phyloP scores from a whole-genome alignment of 2,113 vertebrate genomes.

The Oreotrochilus melanogaster region DNA sequence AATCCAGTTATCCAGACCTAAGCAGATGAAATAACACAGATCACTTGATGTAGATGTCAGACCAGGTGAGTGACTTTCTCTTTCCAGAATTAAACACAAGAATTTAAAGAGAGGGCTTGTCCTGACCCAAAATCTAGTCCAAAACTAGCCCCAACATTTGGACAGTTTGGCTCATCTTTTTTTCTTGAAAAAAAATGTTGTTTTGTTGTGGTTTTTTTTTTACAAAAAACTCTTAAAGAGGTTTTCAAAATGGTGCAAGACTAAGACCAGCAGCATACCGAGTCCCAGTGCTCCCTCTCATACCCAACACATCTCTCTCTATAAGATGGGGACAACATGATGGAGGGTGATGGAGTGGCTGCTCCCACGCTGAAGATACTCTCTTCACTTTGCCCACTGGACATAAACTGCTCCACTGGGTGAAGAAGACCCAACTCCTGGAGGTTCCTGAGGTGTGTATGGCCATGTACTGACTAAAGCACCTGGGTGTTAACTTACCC shows the following conservation, averaged over 20 bases:
- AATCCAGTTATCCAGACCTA: background rate
- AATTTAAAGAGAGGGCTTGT: background rate
- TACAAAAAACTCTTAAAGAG: background rate
- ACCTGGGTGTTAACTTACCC: background rate
- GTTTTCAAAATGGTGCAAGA: background rate
- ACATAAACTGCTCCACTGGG: background rate
- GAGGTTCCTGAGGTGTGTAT: background rate
- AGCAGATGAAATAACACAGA: background rate
- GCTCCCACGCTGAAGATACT: fast-evolving
- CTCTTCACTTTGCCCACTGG: background rate
- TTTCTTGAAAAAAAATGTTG: background rate
- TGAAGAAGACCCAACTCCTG: background rate
- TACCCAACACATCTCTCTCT: fast-evolving
- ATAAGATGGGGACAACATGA: background rate
- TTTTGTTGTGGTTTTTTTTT: background rate
- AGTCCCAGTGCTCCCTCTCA: background rate
- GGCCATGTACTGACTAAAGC: background rate
- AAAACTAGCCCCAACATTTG: background rate
- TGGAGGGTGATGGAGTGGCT: background rate
- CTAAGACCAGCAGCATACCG: background rate
- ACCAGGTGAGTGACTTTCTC: background rate
- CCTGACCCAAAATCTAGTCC: background rate
- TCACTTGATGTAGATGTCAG: background rate
- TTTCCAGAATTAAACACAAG: background rate
- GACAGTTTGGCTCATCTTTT: background rate